Percentiles rank a stretch among this genome's conserved stretches.
These are phyloP conservation scores for Drosophila nigrodunni DNA, from an alignment of 1,140 invertebrate genomes.

Conservation along the genomic window DNA sequence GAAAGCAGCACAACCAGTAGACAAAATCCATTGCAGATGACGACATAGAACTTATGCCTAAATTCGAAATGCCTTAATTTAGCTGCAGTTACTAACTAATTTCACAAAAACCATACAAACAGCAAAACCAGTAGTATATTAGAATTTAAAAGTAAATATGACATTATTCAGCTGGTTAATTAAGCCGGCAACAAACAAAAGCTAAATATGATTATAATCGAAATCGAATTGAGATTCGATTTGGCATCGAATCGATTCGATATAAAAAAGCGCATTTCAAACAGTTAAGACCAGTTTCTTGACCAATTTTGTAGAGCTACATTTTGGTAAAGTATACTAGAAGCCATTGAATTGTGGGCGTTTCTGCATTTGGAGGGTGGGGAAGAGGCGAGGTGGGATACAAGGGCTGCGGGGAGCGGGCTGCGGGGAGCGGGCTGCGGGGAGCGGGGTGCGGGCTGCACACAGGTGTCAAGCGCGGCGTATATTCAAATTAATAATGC, in stretches of 20 bases:
- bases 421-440: too few species aligned
- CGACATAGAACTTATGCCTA: background rate
- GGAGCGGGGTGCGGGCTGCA: background rate
- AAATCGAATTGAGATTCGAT: background rate
- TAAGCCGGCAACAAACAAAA: conserved; percentile 13
- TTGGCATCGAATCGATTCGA: background rate
- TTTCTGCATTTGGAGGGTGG: conserved; percentile 14
- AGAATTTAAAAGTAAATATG: conserved; percentile 14
- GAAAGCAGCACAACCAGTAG: too few species aligned
- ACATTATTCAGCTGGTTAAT: conserved; percentile 21
- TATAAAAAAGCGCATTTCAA: conserved; percentile 30
- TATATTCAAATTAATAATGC: conserved; percentile 79
- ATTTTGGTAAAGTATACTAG: conserved; percentile 8
- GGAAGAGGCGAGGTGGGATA: too few species aligned
- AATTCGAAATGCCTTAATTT: background rate
- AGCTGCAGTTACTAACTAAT: background rate
- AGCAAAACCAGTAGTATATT: conserved; percentile 6
- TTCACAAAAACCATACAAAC: background rate
- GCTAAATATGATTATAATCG: background rate
- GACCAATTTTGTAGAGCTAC: conserved; percentile 8
- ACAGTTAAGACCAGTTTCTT: conserved; percentile 14
- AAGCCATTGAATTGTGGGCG: conserved; percentile 37
- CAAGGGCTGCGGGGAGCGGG: too few species aligned
- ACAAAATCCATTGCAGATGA: background rate
- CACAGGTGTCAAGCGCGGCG: conserved; percentile 55